Base-by-base conservation (phyloP, 2,888 invertebrate genomes). In the Epiblema foenella region DNA sequence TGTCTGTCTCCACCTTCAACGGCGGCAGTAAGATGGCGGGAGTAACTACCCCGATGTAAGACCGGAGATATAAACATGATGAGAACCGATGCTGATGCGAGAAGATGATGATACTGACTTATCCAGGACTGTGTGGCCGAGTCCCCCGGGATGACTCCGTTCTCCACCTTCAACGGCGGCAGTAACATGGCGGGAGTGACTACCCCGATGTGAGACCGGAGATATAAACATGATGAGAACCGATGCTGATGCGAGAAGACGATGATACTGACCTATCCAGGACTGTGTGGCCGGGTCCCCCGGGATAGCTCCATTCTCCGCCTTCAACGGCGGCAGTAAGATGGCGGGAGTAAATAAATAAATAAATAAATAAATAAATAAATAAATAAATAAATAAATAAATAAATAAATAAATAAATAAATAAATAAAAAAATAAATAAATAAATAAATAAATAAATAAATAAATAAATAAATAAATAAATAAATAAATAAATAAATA, bases 21-120 rank as follows among this genome's bases (percentile, higher is more conserved):
- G 95, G 95, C 0, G 95, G 95, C 59, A 96, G 84, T 42, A 95
- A 82, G 29, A 95, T 93, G 0, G 95, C 95, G 1, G 95, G 95
- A 82, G n/a, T n/a, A n/a, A n/a, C n/a, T 94, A 95, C 0, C 96
- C 96, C 0, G 94, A 94, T 0, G 95, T 95, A 79, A 95, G 93
- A 0, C 96, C 95, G 0, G 94, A 88, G 0, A 94, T 89, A 74
- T 24, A 24, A 95, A 86, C 1, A 95, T 94, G 49, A 94, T 84
- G 46, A 95, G 81, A 63, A 95, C 91, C 0, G 95, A 92, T 0
- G 94, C 95, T 9, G 93, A 79, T 4, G 95, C 15, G 89, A 24
- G 24, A 24, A 24, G 1, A 24, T n/a, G n/a, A n/a, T n/a, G n/a
- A 24, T 24, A 24, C 24, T 82, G 77, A 95, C 95, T 95, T 79